Conservation (phyloP, 2,113 vertebrate species). For the Charina bottae region DNA sequence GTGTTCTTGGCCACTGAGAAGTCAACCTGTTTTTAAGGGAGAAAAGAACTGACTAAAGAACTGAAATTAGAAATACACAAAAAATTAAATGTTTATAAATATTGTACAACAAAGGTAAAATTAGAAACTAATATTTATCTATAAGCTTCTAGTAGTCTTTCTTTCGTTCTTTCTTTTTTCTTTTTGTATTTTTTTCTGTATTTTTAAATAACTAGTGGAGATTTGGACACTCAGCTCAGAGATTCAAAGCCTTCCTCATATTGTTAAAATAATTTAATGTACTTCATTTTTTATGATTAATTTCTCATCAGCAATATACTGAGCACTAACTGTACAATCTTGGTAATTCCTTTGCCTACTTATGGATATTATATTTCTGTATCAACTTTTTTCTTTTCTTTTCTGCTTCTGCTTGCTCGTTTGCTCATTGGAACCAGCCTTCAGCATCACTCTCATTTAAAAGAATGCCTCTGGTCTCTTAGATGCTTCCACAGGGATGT, state of each 20-base stretch:
- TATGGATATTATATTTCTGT: not conserved
- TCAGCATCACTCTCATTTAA: not conserved
- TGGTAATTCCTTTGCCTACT: not conserved
- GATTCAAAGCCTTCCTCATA: not conserved
- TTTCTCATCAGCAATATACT: not conserved
- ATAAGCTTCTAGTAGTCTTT: not conserved
- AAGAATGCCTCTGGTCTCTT: not conserved
- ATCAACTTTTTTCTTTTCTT: not conserved
- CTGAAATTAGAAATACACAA: not conserved
- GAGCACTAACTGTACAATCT: not conserved
- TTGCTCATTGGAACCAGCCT: not conserved
- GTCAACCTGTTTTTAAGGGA: not conserved
- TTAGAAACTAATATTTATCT: not conserved
- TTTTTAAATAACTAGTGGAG: not conserved
- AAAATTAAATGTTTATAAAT: not conserved
- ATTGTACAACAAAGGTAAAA: not conserved
- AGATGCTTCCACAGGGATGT: not conserved
- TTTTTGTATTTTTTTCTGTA: not conserved
- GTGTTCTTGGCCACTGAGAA: not conserved
- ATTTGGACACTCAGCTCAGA: not conserved
- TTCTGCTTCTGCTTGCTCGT: not conserved
- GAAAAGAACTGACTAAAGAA: not conserved
- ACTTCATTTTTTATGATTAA: not conserved
- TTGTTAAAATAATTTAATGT: not conserved
- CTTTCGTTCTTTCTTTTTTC: not conserved